These are phyloP conservation scores for Caenorhabditis sulstoni DNA, from an alignment of 2,888 invertebrate genomes.

Conservation along the genomic window DNA sequence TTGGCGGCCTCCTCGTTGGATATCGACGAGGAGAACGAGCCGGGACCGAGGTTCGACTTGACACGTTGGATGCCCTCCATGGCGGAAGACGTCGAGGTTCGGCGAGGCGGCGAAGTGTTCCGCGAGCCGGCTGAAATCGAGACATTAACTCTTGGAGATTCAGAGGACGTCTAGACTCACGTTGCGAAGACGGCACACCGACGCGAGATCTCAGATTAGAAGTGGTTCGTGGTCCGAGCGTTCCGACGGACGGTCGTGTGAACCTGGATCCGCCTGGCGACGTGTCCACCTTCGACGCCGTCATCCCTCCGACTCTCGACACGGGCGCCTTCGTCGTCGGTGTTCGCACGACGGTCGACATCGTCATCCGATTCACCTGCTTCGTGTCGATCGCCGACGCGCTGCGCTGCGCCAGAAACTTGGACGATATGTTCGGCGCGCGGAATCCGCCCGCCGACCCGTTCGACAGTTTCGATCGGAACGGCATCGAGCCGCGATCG, in stretches of 20 bases:
- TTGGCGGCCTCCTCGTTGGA: conserved; percentile 34
- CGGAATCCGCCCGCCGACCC: conserved; percentile 10
- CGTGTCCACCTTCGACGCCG: conserved; percentile 40
- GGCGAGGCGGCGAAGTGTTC: conserved; percentile 40
- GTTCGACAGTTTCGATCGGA: conserved; percentile 45
- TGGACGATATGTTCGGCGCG: conserved; percentile 30
- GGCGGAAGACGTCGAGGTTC: conserved; percentile 1
- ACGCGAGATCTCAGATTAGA: conserved; percentile 39
- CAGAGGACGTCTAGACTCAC: no score
- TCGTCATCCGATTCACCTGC: conserved; percentile 31
- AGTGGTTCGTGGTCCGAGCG: conserved; percentile 44
- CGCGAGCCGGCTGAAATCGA: conserved; percentile 33
- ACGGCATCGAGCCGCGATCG: conserved; percentile 37
- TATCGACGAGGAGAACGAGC: conserved; percentile 33
- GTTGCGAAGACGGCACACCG: conserved; percentile 25
- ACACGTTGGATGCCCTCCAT: conserved; percentile 39
- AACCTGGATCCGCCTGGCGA: conserved; percentile 57
- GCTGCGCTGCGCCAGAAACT: conserved; percentile 50
- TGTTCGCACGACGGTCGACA: conserved; percentile 4
- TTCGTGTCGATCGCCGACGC: conserved; percentile 55
- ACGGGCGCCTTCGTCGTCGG: conserved; percentile 7
- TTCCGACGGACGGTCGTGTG: conserved; percentile 15
- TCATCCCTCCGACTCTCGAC: neutral
- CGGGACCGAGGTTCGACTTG: conserved; percentile 44
- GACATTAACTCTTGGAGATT: neutral